A percentile compares a stretch with the other conserved stretches of the same genome.
These are phyloP conservation scores for Mirounga angustirostris DNA, from an alignment of 2,113 vertebrate species.

Conservation along the genomic window DNA sequence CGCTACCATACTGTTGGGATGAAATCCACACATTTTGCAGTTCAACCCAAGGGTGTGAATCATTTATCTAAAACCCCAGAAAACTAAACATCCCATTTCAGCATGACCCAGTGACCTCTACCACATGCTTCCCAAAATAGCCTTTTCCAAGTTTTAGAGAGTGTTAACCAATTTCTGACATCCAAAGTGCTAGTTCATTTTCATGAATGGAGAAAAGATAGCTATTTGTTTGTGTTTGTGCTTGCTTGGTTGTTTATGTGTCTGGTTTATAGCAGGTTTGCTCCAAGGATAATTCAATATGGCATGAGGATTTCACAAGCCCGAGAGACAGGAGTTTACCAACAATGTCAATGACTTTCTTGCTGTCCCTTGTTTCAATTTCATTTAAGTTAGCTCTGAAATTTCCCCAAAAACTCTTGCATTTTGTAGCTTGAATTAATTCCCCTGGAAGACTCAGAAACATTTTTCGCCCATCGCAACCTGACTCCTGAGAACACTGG, in stretches of 20 bases:
- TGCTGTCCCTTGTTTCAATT: not conserved
- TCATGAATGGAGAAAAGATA: not conserved
- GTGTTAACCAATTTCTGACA: not conserved
- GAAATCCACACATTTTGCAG: not conserved
- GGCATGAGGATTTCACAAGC: not conserved
- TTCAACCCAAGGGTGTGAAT: not conserved
- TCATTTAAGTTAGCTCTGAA: not conserved
- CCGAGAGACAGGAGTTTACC: not conserved
- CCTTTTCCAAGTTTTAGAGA: not conserved
- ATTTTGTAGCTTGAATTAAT: constrained; percentile 25
- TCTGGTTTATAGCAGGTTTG: not conserved
- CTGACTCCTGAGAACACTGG: not conserved
- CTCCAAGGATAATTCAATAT: not conserved
- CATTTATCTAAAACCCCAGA: not conserved
- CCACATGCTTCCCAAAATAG: not conserved
- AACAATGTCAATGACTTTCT: not conserved
- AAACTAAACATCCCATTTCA: not conserved
- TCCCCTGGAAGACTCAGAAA: not conserved
- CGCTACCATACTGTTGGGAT: not conserved
- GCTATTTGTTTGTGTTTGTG: not conserved
- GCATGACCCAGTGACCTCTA: not conserved
- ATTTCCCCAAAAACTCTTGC: not conserved
- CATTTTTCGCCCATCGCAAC: not conserved
- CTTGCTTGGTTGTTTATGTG: not conserved
- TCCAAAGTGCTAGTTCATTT: not conserved